Evolutionary conservation across 2,113 vertebrate species (phyloP), one percentile per base, ranked within the genome.

Genomic region (Leptodactylus fuscus): DNA sequence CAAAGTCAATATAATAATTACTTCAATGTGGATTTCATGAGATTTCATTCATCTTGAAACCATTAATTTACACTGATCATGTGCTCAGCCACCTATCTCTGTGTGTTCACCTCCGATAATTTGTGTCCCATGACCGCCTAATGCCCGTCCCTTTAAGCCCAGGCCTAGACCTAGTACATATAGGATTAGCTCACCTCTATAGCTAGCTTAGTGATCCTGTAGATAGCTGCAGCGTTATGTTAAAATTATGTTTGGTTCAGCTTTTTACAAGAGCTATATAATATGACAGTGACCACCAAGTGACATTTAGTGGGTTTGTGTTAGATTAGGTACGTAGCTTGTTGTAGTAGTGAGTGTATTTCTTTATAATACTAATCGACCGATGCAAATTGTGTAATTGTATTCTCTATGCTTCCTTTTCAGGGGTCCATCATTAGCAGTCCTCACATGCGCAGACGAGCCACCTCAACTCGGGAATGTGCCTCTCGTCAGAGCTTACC

Each of bases 391-490:
- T 85, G 85, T 93, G 92, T 94, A 94, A 95, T 94, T 93, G 91
- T 75, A 88, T 92, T 91, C 94, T 92, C 93, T 90, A 94, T 93
- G 92, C 94, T 94, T 95, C 94, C 94, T 94, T 95, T 95, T 90
- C 95, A 99, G 97, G 98, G 97, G 86, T 98, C 98, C 95, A 96
- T 97, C 96, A 99, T 99, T 98, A 99, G 95, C 96, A 98, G 97
- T 87, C 97, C 98, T 91, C 97, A 98, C 94, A 95, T 95, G 91
- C 94, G 96, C 91, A 95, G 95, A 88, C 95, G 97, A 94, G 90
- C 95, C 89, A 94, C 96, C 83, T 96, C 97, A 91, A 95, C 95
- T 91, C 95, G 96, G 89, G 97, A 98, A 93, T 96, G 96, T 90
- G 96, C 98, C 75, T 95, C 97, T 90, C 96, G 96, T 91, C 96